Evolutionary conservation across 30 jellyfish, hydroid and myxozoan genomes (phyloP), one percentile per base, ranked within the genome.

Genomic region (Aurelia coerulea): DNA sequence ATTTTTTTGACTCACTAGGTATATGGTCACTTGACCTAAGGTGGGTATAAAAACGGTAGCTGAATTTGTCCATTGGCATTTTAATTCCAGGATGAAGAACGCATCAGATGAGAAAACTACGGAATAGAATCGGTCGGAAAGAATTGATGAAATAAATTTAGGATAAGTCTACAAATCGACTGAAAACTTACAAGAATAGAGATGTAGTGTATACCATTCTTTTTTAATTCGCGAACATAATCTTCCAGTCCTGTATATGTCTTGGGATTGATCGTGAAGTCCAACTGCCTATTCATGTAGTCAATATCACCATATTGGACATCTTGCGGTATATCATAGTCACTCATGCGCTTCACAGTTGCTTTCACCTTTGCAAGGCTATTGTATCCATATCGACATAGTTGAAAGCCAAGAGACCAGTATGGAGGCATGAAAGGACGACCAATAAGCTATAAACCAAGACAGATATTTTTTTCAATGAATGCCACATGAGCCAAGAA

Each of bases 381-480:
- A 50, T 90, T 85, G 90, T 95, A 95, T 46, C 98, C 99, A 95
- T 95, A 95, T 74, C 99, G 97, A 90, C 99, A 89, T 2, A 95
- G 87, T 51, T 95, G 99, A 62, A 90, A 95, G 15, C 99, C 99
- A 33, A 95, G 93, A 6, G 99, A 81, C 99, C 99, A 95, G 70
- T 95, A 90, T 8, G 99, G 89, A 4, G 99, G 99, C 95, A 95
- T 77, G 72, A 95, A 74, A 4, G 99, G 97, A 29, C 97, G 88
- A 5, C 99, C 99, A 74, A 95, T 86, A 34, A 95, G 89, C 99
- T 95, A 76, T 76, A 52, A 73, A 32, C 62, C 16, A 66, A 39
- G 2, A 13, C 10, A 6, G 9, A 76, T 3, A 7, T 5, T 17
- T 56, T 56, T 34, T 15, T 6, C 62, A 29, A 19, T 46, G 9